Base-by-base conservation (phyloP, 2,797 vertebrate genomes). In the Hippoglossus hippoglossus region DNA sequence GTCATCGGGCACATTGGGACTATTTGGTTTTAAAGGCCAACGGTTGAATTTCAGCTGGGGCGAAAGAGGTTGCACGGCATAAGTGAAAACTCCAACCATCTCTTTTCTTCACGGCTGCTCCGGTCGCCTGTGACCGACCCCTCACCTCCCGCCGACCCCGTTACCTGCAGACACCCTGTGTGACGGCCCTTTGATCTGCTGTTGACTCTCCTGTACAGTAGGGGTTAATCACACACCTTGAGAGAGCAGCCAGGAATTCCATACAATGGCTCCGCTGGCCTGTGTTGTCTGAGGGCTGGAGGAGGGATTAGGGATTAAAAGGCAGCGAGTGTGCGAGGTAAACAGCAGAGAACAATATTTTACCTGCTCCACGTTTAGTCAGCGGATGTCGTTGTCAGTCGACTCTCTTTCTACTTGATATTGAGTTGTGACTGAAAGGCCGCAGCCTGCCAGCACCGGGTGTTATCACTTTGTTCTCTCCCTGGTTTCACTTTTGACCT, bases 291-390 rank as follows among this genome's bases (percentile, higher is more conserved):
- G 90, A 92, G 75, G 83, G 82, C 80, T 80, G 68, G 87, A 70
- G 84, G 86, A 75, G 68, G 91, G 93, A 94, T 95, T 95, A 94
- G 87, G 86, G 88, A 93, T 94, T 92, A 93, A 95, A 95, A 90
- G 69, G 69, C 71, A 66, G 85, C 63, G 79, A 73, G 89, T 84
- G 80, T 85, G 90, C 83, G 83, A 79, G 80, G 90, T 89, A 93
- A 94, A 94, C 85, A 94, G 53, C 50, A 53, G 62, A 81, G 82
- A 81, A 91, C 87, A 88, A 88, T 94, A 90, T 92, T 91, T 92
- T 77, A 93, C 88, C 87, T 73, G 41, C 89, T 86, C 78, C 62
- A 65, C 55, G 59, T 84, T 86, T 58, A 86, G 89, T 76, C 86
- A 84, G 82, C 77, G 87, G 91, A 93, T 92, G 90, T 91, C 69